These are phyloP conservation scores for Melipona bicolor DNA, from an alignment of 2,888 invertebrate genomes.

Conservation along the genomic window DNA sequence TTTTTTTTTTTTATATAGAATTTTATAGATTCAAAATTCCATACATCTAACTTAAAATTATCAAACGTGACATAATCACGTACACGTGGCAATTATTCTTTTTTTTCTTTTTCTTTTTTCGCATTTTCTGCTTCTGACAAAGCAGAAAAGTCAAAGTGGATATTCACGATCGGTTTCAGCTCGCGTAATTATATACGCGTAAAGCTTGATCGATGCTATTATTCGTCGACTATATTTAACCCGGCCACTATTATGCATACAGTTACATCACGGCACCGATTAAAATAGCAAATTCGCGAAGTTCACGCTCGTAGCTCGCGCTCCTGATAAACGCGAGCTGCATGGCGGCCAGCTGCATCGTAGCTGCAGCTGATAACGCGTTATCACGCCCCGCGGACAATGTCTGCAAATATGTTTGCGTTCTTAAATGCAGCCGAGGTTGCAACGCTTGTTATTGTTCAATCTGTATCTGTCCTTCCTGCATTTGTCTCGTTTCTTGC, in stretches of 20 bases:
- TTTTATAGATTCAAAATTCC: too few relatives aligned
- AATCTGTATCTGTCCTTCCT: conserved; percentile 29
- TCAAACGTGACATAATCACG: too few relatives aligned
- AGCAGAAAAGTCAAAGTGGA: neutral
- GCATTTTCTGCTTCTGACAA: neutral
- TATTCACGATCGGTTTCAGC: neutral
- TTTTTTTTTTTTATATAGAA: too few relatives aligned
- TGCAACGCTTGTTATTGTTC: conserved; percentile 50
- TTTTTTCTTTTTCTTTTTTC: too few relatives aligned
- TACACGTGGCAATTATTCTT: too few relatives aligned
- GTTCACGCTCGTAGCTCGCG: conserved; percentile 41
- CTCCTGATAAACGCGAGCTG: conserved; percentile 37
- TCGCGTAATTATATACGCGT: neutral
- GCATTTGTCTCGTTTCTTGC: neutral
- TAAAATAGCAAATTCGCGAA: conserved; percentile 69
- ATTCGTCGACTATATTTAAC: conserved; percentile 61
- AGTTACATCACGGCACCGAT: conserved; percentile 67
- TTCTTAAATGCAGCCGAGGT: conserved; percentile 35
- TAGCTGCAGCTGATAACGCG: conserved; percentile 55
- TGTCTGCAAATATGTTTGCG: conserved; percentile 69
- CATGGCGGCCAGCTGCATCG: conserved; percentile 64
- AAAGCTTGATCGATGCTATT: conserved; percentile 18
- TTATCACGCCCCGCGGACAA: conserved; percentile 58
- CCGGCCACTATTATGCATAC: conserved; percentile 62
- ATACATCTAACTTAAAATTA: too few relatives aligned